These are phyloP conservation scores for Macaria liturata DNA, from an alignment of 2,888 invertebrate genomes.

Conservation along the genomic window DNA sequence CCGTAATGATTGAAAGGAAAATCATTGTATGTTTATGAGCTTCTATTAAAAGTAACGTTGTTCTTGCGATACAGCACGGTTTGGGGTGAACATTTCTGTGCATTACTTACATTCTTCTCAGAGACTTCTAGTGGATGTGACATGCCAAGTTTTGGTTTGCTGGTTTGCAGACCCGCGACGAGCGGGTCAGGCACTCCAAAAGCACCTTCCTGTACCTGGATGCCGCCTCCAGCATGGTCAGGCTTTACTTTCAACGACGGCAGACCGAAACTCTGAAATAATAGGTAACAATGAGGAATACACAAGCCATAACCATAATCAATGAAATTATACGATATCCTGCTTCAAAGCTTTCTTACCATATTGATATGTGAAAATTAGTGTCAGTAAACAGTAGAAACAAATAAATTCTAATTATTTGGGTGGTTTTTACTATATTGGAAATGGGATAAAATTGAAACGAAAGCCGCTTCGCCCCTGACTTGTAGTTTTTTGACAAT, in stretches of 20 bases:
- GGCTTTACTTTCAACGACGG: slow-evolving; percentile 85
- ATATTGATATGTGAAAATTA: background rate
- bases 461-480: background rate
- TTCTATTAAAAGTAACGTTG: too few species aligned
- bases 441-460: background rate
- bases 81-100: background rate
- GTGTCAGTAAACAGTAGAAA: too few species aligned
- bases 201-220: slow-evolving; percentile 77
- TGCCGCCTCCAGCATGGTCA: slow-evolving; percentile 59
- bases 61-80: too few species aligned
- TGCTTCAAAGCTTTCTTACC: background rate
- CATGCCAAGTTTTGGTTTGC: slow-evolving; percentile 76
- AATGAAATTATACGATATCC: background rate
- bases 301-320: background rate
- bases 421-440: too few species aligned
- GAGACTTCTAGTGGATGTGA: slow-evolving; percentile 87
- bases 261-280: slow-evolving; percentile 86
- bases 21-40: too few species aligned
- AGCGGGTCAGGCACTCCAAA: slow-evolving; percentile 87
- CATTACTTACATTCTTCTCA: slow-evolving; percentile 85
- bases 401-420: too few species aligned
- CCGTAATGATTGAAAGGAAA: too few species aligned
- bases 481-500: slow-evolving; percentile 2
- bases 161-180: slow-evolving; percentile 81
- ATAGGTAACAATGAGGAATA: background rate